These are phyloP conservation scores for Lateolabrax maculatus DNA, from an alignment of 2,797 vertebrate species.

Conservation along the genomic window DNA sequence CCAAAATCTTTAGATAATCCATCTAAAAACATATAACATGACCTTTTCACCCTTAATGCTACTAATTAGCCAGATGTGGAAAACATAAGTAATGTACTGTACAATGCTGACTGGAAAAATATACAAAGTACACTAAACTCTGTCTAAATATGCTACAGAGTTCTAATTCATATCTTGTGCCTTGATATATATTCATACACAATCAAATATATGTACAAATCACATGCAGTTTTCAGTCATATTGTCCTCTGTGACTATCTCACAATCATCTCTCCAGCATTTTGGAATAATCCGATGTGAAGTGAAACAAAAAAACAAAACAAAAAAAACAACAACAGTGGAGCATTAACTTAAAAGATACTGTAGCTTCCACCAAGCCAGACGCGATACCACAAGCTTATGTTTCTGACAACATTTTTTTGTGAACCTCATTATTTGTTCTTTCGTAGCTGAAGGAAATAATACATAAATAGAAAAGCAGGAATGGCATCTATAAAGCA, in stretches of 20 bases:
- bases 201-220: conserved; percentile 62
- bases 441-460: conserved; percentile 12
- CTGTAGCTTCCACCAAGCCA: neutral
- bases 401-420: conserved; percentile 59
- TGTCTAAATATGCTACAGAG: conserved; percentile 31
- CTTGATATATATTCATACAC: conserved; percentile 26
- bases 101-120: neutral
- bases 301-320: neutral
- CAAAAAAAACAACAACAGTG: conserved; percentile 7
- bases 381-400: conserved; percentile 12
- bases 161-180: conserved; percentile 24
- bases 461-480: conserved; percentile 37
- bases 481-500: conserved; percentile 5
- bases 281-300: conserved; percentile 55
- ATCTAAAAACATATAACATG: neutral
- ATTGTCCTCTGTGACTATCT: neutral
- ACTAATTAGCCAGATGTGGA: neutral
- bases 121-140: conserved; percentile 17
- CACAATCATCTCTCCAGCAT: conserved; percentile 76
- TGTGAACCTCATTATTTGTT: conserved; percentile 28
- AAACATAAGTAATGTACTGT: neutral
- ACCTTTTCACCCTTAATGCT: neutral
- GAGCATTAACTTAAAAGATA: neutral
- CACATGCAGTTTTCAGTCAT: conserved; percentile 10
- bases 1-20: neutral